Base-by-base conservation (phyloP, 2,113 vertebrate genomes). In the Sebastes fasciatus region DNA sequence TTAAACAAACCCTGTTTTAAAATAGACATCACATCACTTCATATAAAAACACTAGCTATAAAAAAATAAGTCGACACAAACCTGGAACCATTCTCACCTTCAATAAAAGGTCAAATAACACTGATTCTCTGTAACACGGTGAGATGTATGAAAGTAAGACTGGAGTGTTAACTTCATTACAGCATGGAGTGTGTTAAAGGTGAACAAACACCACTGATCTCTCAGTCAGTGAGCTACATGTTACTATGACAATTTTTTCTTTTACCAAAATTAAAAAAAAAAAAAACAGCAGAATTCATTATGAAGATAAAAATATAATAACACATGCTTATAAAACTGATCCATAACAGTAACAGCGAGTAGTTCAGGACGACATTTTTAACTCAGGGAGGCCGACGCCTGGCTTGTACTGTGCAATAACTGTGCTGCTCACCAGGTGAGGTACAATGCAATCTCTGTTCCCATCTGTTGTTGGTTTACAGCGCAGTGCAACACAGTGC, bases 321-420 rank as follows among this genome's bases (percentile, higher is more conserved):
- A 83, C 87, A 84, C 92, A 91, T 92, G 94, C 91, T 86, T 88
- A 63, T 76, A 84, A 88, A 86, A 88, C 63, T 17, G 84, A 79
- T 78, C 86, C 64, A 26, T 63, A 70, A 79, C 73, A 57, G 86
- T 75, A 80, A 87, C 45, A 83, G 77, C 14, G 80, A 89, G 85
- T 81, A 74, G 76, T 84, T 83, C 58, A 82, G 72, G 67, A 85
- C 14, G 5, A 84, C 73, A 75, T 83, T 80, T 34, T 63, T 17
- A 68, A 64, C 45, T 73, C 26, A 65, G 68, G 71, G 67, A 79
- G 60, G 48, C 54, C 34, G 21, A 51, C 11, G 52, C 48, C 65
- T 34, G 34, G 34, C 34, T 78, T 51, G 54, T 75, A 52, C 55
- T 88, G 65, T 87, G 87, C 79, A 34, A 34, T 63, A 62, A 54